Percentiles rank a stretch among this genome's conserved stretches.
Conservation (phyloP, 2,888 invertebrate genomes). For the Asteroscopus sphinx region DNA sequence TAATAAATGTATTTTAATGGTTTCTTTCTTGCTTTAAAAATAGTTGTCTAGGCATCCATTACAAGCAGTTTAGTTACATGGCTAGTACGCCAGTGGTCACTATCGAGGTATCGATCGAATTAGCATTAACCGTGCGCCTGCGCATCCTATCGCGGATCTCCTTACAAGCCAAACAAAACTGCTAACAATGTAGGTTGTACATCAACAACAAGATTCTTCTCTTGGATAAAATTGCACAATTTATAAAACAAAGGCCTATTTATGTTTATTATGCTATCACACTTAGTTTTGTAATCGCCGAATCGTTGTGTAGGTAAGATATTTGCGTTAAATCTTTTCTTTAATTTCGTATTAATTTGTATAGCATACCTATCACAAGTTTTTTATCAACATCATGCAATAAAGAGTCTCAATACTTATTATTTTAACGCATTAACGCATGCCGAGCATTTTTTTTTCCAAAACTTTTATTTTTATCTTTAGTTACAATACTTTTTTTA, state of each 20-base stretch:
- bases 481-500: too few relatives aligned
- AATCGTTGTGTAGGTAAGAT: slow-evolving; percentile 1
- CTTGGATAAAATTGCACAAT: slow-evolving; percentile 37
- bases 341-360: not conserved
- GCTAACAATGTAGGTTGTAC: slow-evolving; percentile 48
- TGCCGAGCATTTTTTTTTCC: too few relatives aligned
- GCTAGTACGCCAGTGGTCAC: slow-evolving; percentile 32
- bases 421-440: too few relatives aligned
- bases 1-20: too few relatives aligned
- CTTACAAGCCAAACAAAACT: slow-evolving; percentile 31
- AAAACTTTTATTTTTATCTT: too few relatives aligned
- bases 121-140: slow-evolving; percentile 70
- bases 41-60: slow-evolving; percentile 42
- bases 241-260: slow-evolving; percentile 23
- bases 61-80: slow-evolving; percentile 49
- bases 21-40: too few relatives aligned
- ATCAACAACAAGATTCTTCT: slow-evolving; percentile 45
- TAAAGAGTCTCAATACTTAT: too few relatives aligned
- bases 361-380: too few relatives aligned
- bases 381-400: too few relatives aligned
- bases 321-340: not conserved
- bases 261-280: slow-evolving; percentile 6
- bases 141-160: slow-evolving; percentile 66
- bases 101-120: slow-evolving; percentile 76
- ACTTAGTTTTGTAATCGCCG: slow-evolving; percentile 1